Evolutionary conservation across 2,888 invertebrate species (phyloP).

Genomic region (Aproaerema taeniolella): DNA sequence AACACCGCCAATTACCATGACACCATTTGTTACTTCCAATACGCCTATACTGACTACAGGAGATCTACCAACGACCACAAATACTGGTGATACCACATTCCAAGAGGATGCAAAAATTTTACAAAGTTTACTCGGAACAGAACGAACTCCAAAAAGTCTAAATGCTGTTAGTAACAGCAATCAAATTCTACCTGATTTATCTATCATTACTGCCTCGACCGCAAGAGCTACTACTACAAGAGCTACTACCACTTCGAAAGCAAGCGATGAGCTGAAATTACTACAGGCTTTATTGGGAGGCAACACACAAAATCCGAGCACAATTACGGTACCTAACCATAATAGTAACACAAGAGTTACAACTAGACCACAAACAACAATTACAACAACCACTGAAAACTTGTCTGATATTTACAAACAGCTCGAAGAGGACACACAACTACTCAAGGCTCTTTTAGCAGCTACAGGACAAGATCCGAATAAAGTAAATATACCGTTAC

Average conservation of each 20-base stretch:
- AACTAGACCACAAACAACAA: slow-evolving; percentile 38
- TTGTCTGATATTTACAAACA: slow-evolving; percentile 55
- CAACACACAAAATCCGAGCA: slow-evolving; percentile 35
- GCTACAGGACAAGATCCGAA: slow-evolving; percentile 63
- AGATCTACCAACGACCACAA: slow-evolving; percentile 32
- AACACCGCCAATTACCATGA: slow-evolving; percentile 26
- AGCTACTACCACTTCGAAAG: slow-evolving; percentile 28
- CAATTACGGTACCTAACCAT: slow-evolving; percentile 30
- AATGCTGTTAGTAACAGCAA: slow-evolving; percentile 37
- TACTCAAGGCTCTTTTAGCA: slow-evolving; percentile 60
- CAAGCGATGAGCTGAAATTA: slow-evolving; percentile 42
- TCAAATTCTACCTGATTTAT: slow-evolving; percentile 23
- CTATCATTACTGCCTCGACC: slow-evolving; percentile 28
- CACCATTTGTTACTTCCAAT: slow-evolving; percentile 10
- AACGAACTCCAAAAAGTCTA: slow-evolving; percentile 59
- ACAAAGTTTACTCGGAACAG: slow-evolving; percentile 45
- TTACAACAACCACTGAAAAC: slow-evolving; percentile 26
- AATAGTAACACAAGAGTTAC: slow-evolving; percentile 28
- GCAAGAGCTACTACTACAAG: slow-evolving; percentile 22
- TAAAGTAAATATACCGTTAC: slow-evolving; percentile 51
- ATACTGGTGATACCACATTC: slow-evolving; percentile 44
- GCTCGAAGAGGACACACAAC: slow-evolving; percentile 65
- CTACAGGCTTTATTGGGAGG: slow-evolving; percentile 52
- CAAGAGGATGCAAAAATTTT: slow-evolving; percentile 46
- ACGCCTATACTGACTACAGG: slow-evolving; percentile 19